Conservation (phyloP, 2,113 vertebrate species). For the Salvelinus fontinalis region DNA sequence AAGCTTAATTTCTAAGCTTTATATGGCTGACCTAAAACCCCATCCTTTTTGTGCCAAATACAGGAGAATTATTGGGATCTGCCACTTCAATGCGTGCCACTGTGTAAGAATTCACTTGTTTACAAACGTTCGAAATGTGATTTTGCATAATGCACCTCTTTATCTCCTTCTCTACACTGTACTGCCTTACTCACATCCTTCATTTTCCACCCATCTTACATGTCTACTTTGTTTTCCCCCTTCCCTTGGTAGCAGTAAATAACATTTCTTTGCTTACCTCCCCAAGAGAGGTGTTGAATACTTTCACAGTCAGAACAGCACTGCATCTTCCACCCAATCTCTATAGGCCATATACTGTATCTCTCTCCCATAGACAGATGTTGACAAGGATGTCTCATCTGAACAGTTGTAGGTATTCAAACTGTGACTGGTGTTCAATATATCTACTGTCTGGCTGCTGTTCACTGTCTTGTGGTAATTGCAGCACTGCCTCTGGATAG, state of each 20-base stretch:
- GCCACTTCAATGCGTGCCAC: neutral
- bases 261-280: neutral
- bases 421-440: neutral
- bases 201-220: neutral
- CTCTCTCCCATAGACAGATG: neutral
- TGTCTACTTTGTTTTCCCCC: neutral
- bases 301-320: conserved; percentile 24
- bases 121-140: neutral
- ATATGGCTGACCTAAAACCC: conserved; percentile 46
- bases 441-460: neutral
- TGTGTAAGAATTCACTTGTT: neutral
- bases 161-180: neutral
- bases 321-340: too few species aligned
- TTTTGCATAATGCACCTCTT: neutral
- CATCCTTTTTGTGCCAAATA: conserved; percentile 29
- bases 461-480: neutral
- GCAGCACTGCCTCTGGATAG: neutral
- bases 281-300: neutral
- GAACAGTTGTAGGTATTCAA: neutral
- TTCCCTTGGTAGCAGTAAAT: too few species aligned
- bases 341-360: too few species aligned
- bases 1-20: conserved; percentile 58
- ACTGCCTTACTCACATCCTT: neutral
- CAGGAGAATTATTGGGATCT: conserved; percentile 49
- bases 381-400: neutral